Evolutionary conservation across 2,888 invertebrate species (phyloP), one percentile per base, ranked within the genome.

Genomic region (Sinotaia quadrata): DNA sequence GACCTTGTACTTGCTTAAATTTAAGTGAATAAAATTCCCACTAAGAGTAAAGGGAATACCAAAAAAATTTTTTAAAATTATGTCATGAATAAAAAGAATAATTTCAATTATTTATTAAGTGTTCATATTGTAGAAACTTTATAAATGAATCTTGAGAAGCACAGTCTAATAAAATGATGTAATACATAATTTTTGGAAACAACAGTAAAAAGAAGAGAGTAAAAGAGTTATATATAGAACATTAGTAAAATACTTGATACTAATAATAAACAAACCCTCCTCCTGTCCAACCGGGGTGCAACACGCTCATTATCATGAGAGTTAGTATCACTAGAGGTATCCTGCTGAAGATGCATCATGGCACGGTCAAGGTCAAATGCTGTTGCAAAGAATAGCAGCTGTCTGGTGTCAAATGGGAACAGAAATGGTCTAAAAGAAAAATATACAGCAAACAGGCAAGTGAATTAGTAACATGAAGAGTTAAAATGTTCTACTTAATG

Each of bases 331-430:
- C 83, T 78, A 15, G 83, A 83, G 63, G 95, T 93, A 80, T 95
- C 94, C 87, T 98, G 98, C 82, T 98, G 91, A 76, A 99, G 91
- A 70, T 98, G 93, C 90, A 97, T 97, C 81, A 99, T 90, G 61
- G 98, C 98, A 85, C 98, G 93, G 71, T 90, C 90, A 41, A 98
- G 93, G 90, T 99, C 98, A 90, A 99, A 99, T 73, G 97, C 95
- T 65, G 97, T 96, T 75, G 97, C 96, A 90, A 98, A 98, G 90
- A 99, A 95, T 76, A 99, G 89, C 84, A 98, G 91, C 90, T 98
- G 98, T 24, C 98, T 92, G 57, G 97, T 97, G 88, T 98, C 97
- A 90, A 99, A 99, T 65, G 98, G 97, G 87, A 99, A 95, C 80
- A 98, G 91, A 91, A 99, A 99, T 61, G 98, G 97, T 84, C 95